A percentile compares a stretch with the other conserved stretches of the same genome.
Evolutionary conservation across 2,888 invertebrate species (phyloP).

Genomic region (Torymus auratus): DNA sequence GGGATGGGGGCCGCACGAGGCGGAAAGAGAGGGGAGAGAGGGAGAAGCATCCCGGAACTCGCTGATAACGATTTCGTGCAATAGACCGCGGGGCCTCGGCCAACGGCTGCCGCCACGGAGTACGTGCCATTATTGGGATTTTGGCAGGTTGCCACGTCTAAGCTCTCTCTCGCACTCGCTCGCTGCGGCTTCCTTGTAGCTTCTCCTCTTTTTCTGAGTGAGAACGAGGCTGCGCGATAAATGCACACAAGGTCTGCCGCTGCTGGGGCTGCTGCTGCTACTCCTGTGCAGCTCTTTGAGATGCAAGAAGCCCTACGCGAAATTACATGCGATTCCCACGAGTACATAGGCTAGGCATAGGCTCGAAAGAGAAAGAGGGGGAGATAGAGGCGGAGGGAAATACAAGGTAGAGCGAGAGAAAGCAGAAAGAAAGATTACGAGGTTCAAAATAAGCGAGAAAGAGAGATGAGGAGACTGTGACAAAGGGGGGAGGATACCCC

Average conservation of each 20-base stretch:
- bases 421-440: neutral
- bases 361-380: neutral
- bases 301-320: slow-evolving; percentile 19
- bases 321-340: slow-evolving; percentile 38
- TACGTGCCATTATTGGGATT: slow-evolving; percentile 63
- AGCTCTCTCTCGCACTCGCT: neutral
- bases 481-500: neutral
- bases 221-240: slow-evolving; percentile 26
- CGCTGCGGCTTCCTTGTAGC: neutral
- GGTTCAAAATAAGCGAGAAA: neutral
- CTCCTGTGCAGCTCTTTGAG: neutral
- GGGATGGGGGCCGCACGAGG: neutral
- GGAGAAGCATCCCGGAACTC: slow-evolving; percentile 45
- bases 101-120: slow-evolving; percentile 55
- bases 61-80: slow-evolving; percentile 62
- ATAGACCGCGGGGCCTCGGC: slow-evolving; percentile 56
- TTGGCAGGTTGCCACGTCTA: slow-evolving; percentile 62
- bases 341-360: slow-evolving; percentile 19
- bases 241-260: slow-evolving; percentile 33
- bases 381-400: neutral
- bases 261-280: neutral
- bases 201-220: slow-evolving; percentile 16
- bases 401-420: neutral
- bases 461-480: neutral
- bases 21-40: neutral